Conservation (phyloP, 2,888 invertebrate genomes). For the Dromius quadrimaculatus region DNA sequence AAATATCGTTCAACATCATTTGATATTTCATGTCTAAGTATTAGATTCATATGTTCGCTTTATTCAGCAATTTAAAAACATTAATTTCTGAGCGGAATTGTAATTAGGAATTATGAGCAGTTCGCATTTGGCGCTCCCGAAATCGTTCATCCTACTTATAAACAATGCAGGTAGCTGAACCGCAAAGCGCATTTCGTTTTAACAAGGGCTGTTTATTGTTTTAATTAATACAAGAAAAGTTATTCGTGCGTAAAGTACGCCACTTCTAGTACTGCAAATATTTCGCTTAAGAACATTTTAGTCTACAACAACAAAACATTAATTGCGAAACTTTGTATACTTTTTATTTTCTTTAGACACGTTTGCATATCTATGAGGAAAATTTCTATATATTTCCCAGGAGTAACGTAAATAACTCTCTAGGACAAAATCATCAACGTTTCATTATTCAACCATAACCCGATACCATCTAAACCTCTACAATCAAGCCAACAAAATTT, state of each 20-base stretch:
- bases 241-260: conserved; percentile 22
- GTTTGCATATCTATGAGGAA: conserved; percentile 7
- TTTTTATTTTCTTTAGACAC: conserved; percentile 39
- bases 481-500: conserved; percentile 4
- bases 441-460: conserved; percentile 32
- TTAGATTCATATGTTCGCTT: too few species aligned
- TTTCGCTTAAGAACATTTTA: conserved; percentile 4
- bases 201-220: conserved; percentile 41
- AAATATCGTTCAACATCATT: too few species aligned
- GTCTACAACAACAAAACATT: conserved; percentile 44
- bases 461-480: conserved; percentile 18
- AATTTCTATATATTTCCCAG: conserved; percentile 24
- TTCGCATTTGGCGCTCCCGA: not conserved
- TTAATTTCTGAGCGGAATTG: not conserved
- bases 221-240: conserved; percentile 31
- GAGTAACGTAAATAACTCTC: conserved; percentile 11
- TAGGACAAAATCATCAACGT: conserved; percentile 7
- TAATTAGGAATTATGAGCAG: conserved; percentile 2
- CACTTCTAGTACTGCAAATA: conserved; percentile 11
- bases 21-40: too few species aligned
- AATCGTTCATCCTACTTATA: conserved; percentile 6
- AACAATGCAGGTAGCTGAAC: conserved; percentile 21
- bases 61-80: not conserved
- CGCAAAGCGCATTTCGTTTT: conserved; percentile 37
- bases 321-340: conserved; percentile 43